Conservation (phyloP, 2,888 invertebrate genomes). For the Cetonia aurata region DNA sequence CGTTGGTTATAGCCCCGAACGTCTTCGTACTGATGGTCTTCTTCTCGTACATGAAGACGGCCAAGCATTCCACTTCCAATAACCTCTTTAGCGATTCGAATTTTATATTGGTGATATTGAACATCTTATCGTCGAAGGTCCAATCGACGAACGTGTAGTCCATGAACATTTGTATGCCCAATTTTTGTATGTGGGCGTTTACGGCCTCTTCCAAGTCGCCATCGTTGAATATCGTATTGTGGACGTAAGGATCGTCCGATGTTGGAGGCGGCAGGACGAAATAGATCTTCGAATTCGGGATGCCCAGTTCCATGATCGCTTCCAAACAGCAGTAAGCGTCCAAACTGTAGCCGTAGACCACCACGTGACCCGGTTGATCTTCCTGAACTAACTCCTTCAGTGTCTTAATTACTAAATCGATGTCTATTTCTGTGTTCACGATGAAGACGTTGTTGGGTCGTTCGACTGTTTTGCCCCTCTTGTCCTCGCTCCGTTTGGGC, state of each 20-base stretch:
- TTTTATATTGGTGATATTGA: conserved; percentile 64
- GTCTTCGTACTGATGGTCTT: conserved; percentile 67
- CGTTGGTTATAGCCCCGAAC: conserved; percentile 69
- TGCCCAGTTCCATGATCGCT: conserved; percentile 72
- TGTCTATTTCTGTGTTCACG: conserved; percentile 72
- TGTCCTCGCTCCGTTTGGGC: conserved; percentile 63
- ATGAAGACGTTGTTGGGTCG: conserved; percentile 74
- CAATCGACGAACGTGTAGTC: conserved; percentile 72
- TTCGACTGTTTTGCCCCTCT: conserved; percentile 57
- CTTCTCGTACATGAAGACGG: conserved; percentile 71
- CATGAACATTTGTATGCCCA: conserved; percentile 67
- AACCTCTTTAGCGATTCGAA: conserved; percentile 68
- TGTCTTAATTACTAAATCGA: conserved; percentile 66
- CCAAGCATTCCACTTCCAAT: conserved; percentile 68
- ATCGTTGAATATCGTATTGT: conserved; percentile 61
- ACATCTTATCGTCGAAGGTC: conserved; percentile 54
- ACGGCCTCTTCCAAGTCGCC: conserved; percentile 70
- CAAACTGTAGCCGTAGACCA: conserved; percentile 78
- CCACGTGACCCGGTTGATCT: conserved; percentile 59
- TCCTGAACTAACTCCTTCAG: conserved; percentile 56
- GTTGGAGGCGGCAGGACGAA: conserved; percentile 41
- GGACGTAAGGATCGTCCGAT: conserved; percentile 30
- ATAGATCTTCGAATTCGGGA: conserved; percentile 40
- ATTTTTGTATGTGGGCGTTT: conserved; percentile 57
- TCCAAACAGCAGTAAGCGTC: conserved; percentile 77